Percentiles rank a stretch among this genome's conserved stretches.
Evolutionary conservation across 2,888 invertebrate genomes (phyloP).

Genomic region (Nemotelus nigrinus): DNA sequence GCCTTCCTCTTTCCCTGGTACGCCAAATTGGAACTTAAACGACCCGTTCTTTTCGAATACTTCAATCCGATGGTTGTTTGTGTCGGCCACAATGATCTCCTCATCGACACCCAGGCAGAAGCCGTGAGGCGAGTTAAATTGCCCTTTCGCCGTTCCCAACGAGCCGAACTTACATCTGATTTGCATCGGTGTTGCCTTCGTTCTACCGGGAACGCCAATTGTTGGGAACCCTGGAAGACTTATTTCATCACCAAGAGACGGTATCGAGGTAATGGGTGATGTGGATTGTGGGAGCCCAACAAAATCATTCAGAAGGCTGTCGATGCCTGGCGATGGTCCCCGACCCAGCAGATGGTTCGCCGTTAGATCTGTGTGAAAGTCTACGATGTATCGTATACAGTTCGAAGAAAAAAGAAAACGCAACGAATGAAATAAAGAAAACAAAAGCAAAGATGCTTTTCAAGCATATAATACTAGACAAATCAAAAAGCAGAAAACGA

Average conservation of each 20-base stretch:
- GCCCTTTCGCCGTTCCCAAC: conserved; percentile 89
- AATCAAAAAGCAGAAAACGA: not conserved
- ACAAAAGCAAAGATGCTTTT: conserved; percentile 19
- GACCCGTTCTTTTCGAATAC: conserved; percentile 94
- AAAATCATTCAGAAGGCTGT: conserved; percentile 70
- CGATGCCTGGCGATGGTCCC: conserved; percentile 71
- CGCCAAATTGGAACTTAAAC: conserved; percentile 94
- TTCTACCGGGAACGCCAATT: conserved; percentile 70
- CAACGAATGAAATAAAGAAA: conserved; percentile 42
- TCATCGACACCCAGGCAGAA: conserved; percentile 95
- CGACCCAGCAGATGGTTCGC: conserved; percentile 61
- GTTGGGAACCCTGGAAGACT: conserved; percentile 64
- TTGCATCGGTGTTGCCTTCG: conserved; percentile 85
- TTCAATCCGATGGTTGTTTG: conserved; percentile 95
- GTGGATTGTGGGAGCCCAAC: conserved; percentile 70
- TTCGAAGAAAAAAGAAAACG: conserved; percentile 44
- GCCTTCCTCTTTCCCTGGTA: conserved; percentile 94
- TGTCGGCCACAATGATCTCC: conserved; percentile 96
- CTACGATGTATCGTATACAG: conserved; percentile 55
- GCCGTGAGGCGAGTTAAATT: conserved; percentile 97
- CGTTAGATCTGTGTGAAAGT: conserved; percentile 65
- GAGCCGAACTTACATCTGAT: conserved; percentile 94
- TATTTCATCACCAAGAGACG: conserved; percentile 67
- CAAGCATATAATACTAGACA: not conserved
- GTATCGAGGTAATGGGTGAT: conserved; percentile 68